Evolutionary conservation across 2,113 vertebrate species (phyloP), one percentile per base, ranked within the genome.

Genomic region (Microcebus tavaratra): DNA sequence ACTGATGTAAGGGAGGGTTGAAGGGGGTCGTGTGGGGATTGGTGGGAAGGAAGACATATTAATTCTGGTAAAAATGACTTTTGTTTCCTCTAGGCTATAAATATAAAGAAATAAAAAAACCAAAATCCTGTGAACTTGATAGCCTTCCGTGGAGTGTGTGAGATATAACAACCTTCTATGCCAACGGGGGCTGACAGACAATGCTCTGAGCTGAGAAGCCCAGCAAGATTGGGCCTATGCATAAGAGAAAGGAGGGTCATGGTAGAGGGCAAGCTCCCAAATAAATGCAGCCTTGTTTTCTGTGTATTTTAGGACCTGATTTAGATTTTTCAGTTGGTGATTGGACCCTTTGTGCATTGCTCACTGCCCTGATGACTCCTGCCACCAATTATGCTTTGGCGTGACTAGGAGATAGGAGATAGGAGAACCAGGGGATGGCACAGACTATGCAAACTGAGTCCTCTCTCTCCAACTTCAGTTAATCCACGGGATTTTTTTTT

Each of bases 21-120:
- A 36, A 72, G 21, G 6, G 29, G 4, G 14, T 73, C 65, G 23
- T 78, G 36, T 29, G 31, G 8, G 9, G 31, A 91, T 50, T 94
- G 25, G 12, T 70, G 13, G 55, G 31, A 92, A 93, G 75, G 55
- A 42, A 87, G 48, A 93, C 85, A 84, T 55, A 81, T 29, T 85
- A 61, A 68, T 94, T 96, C 29, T 88, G 20, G 53, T 90, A 83
- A 95, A 97, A 79, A 90, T 53, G 29, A 75, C 20, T 72, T 83
- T 2, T 72, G n/a, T 93, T 83, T 50, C 29, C 65, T 63, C 50
- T 68, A 67, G n/a, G 50, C 18, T 90, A 3, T 48, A 93, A 91
- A 82, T 45, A 55, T 55, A 75, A 97, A 76, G 50, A 84, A 89
- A 63, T 86, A 75, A 91, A 75, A 81, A 70, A 85, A 20, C 15